These are phyloP conservation scores for Solea solea DNA, from an alignment of 2,113 vertebrate genomes.

Conservation along the genomic window DNA sequence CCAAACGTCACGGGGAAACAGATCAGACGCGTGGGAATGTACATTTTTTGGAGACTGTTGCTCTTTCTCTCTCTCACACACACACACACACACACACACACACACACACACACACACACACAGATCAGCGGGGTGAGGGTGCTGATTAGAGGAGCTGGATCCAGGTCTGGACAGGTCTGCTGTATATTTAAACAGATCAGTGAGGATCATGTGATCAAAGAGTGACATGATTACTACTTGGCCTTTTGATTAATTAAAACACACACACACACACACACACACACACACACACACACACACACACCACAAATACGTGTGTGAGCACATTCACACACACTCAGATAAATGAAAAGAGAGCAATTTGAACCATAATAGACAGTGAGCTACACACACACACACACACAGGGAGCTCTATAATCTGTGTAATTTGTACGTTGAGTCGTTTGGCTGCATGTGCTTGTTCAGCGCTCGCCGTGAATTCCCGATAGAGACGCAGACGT, in stretches of 20 bases:
- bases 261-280: slow-evolving; percentile 66
- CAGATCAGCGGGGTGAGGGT: slow-evolving; percentile 30
- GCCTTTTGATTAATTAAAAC: slow-evolving; percentile 56
- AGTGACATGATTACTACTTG: slow-evolving; percentile 79
- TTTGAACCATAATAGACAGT: background rate
- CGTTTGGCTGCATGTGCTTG: slow-evolving; percentile 8
- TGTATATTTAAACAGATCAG: slow-evolving; percentile 79
- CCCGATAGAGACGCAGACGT: slow-evolving; percentile 39
- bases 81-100: slow-evolving; percentile 13
- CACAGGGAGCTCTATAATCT: slow-evolving; percentile 71
- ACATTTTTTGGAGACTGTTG: too few relatives aligned
- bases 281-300: slow-evolving; percentile 67
- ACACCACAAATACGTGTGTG: background rate
- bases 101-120: too few relatives aligned
- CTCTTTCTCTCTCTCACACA: background rate
- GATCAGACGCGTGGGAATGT: too few relatives aligned
- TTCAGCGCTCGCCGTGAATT: slow-evolving; percentile 44
- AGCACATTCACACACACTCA: background rate
- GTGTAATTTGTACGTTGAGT: slow-evolving; percentile 77
- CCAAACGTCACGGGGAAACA: too few relatives aligned
- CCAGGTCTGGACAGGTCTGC: slow-evolving; percentile 72
- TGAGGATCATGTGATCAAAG: slow-evolving; percentile 82
- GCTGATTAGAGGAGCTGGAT: slow-evolving; percentile 63
- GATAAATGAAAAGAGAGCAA: slow-evolving; percentile 19
- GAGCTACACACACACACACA: slow-evolving; percentile 10